Evolutionary conservation across 2,113 vertebrate genomes (phyloP), one percentile per base, ranked within the genome.

Genomic region (Cyanoderma ruficeps): DNA sequence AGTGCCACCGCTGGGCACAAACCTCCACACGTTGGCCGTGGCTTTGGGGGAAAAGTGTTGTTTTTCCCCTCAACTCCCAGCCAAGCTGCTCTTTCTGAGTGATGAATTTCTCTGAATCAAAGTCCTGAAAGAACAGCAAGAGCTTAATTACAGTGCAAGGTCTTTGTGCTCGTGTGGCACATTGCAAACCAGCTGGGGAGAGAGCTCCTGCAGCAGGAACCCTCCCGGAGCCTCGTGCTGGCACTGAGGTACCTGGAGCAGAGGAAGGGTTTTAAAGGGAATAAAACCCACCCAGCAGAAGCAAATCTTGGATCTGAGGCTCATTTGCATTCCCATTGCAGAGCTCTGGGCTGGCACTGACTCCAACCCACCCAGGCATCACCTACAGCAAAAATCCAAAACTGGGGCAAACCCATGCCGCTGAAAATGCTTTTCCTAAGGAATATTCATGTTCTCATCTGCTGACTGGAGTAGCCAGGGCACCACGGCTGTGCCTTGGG

Each of bases 1-100:
- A 21, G 69, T 13, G 10, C 8, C 46, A 11, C 27, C 5, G 13
- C 39, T 15, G 74, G 57, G n/a, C 3, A 5, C 7, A 8, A 20
- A 56, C 46, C 74, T 28, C 64, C 27, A 4, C 15, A 10, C 25
- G 1, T 0, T 10, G 20, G 31, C 57, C 19, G 0, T 0, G 37
- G 21, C 10, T 74, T 27, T n/a, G 31, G 6, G 23, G 28, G 21
- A 25, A 22, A 79, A 74, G 2, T 0, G 2, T 11, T 35, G n/a
- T 42, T 93, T 75, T 47, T 56, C 23, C 23, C 61, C 35, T 15
- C 37, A 4, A 2, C 75, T 39, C 7, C 11, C 70, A 60, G 78
- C n/a, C 56, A 27, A 31, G 53, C 91, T 49, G 83, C 64, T 92
- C 87, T 3, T 70, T 65, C 47, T 20, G 89, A 15, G 76, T 13